These are phyloP conservation scores for Herminia tarsipennalis DNA, from an alignment of 2,888 invertebrate genomes.

Conservation along the genomic window DNA sequence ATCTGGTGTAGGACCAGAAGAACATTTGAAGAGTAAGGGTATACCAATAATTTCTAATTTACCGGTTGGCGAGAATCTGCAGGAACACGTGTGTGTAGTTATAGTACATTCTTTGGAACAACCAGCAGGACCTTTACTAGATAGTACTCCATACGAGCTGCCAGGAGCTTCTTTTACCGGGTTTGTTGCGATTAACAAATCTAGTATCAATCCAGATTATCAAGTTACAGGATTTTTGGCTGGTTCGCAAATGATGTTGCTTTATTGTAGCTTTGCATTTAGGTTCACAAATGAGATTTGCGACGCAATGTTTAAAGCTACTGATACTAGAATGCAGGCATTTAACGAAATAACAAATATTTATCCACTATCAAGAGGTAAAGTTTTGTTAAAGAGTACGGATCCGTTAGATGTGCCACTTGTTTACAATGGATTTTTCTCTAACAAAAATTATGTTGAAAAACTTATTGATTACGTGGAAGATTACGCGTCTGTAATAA, in stretches of 20 bases:
- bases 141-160: neutral
- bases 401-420: constrained; percentile 44
- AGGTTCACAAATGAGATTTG: constrained; percentile 66
- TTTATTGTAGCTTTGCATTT: constrained; percentile 73
- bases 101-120: neutral
- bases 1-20: constrained; percentile 56
- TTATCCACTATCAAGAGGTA: constrained; percentile 67
- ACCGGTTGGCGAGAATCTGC: neutral
- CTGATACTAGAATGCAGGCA: constrained; percentile 25
- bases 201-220: constrained; percentile 41
- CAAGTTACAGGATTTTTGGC: constrained; percentile 32
- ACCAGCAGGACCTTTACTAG: neutral
- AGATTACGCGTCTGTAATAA: constrained; percentile 39
- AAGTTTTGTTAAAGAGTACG: constrained; percentile 37
- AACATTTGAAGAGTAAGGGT: constrained; percentile 49
- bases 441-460: constrained; percentile 42
- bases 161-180: constrained; percentile 45
- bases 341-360: constrained; percentile 41
- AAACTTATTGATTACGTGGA: constrained; percentile 37
- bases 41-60: constrained; percentile 10
- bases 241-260: constrained; percentile 29
- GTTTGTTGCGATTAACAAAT: constrained; percentile 39
- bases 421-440: constrained; percentile 43
- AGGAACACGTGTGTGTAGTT: neutral
- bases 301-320: constrained; percentile 30